phyloP scores from a whole-genome alignment of 2,888 invertebrate species.

The Allolobophora icterica region DNA sequence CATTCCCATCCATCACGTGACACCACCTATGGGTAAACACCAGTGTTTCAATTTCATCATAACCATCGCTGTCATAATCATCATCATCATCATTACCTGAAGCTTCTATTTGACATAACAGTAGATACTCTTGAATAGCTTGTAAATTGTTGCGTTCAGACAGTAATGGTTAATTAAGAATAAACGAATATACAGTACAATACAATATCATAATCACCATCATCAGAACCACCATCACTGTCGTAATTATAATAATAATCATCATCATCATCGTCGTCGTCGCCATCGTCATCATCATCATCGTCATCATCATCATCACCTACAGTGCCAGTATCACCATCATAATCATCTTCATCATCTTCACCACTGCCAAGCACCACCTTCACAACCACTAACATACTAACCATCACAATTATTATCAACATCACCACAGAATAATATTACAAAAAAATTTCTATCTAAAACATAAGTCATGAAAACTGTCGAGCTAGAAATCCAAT shows the following conservation, averaged over 20 bases:
- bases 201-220: too few relatives aligned
- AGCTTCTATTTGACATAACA: too few relatives aligned
- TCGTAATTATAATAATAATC: too few relatives aligned
- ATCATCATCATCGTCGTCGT: too few relatives aligned
- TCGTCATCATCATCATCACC: too few relatives aligned
- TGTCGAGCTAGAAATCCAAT: not conserved
- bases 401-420: not conserved
- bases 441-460: not conserved
- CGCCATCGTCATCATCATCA: too few relatives aligned
- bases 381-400: not conserved
- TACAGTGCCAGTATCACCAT: too few relatives aligned
- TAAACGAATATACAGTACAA: too few relatives aligned
- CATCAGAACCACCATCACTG: not conserved
- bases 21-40: not conserved
- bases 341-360: not conserved
- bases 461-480: not conserved
- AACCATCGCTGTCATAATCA: not conserved
- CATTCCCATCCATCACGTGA: slow-evolving; percentile 5
- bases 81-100: not conserved
- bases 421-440: not conserved
- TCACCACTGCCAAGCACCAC: not conserved
- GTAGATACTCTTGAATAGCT: too few relatives aligned
- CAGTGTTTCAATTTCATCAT: not conserved
- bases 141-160: too few relatives aligned
- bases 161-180: too few relatives aligned